These are phyloP conservation scores for Agrotis ipsilon DNA, from an alignment of 2,888 invertebrate species.

Conservation along the genomic window DNA sequence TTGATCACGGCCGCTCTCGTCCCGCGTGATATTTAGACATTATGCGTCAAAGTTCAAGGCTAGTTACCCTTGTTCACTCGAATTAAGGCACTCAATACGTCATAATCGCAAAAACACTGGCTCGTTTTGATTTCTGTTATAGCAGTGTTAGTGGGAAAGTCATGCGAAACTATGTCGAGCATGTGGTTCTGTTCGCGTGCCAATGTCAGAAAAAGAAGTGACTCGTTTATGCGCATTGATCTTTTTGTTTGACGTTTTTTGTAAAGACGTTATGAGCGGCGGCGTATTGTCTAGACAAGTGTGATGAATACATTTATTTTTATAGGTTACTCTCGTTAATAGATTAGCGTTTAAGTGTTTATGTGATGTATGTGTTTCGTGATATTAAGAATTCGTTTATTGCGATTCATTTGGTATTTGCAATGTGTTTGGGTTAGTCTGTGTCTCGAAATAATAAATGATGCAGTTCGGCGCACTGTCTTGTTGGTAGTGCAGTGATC, in stretches of 20 bases:
- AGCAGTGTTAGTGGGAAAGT: constrained; percentile 48
- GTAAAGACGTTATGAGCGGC: constrained; percentile 60
- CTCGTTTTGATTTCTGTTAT: constrained; percentile 47
- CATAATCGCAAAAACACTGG: constrained; percentile 46
- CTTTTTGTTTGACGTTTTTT: constrained; percentile 66
- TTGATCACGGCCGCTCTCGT: constrained; percentile 64
- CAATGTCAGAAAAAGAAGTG: constrained; percentile 75
- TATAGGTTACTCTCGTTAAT: constrained; percentile 60
- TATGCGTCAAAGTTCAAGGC: constrained; percentile 68
- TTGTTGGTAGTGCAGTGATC: constrained; percentile 4
- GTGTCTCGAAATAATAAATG: constrained; percentile 19
- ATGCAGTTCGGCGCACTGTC: constrained; percentile 12
- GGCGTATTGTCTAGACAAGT: constrained; percentile 72
- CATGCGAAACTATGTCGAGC: constrained; percentile 62
- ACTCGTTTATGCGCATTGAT: constrained; percentile 68
- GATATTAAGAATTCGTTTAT: constrained; percentile 10
- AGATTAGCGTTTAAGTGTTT: constrained; percentile 46
- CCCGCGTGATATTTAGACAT: constrained; percentile 73
- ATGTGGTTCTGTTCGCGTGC: constrained; percentile 71
- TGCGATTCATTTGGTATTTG: constrained; percentile 31
- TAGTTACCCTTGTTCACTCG: constrained; percentile 53
- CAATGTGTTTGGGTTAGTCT: constrained; percentile 26
- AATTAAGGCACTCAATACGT: constrained; percentile 56
- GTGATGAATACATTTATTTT: constrained; percentile 65
- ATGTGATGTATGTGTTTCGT: constrained; percentile 3